Percentiles rank a stretch among this genome's conserved stretches.
These are phyloP conservation scores for Dendrolimus kikuchii DNA, from an alignment of 1,140 invertebrate species.

Conservation along the genomic window DNA sequence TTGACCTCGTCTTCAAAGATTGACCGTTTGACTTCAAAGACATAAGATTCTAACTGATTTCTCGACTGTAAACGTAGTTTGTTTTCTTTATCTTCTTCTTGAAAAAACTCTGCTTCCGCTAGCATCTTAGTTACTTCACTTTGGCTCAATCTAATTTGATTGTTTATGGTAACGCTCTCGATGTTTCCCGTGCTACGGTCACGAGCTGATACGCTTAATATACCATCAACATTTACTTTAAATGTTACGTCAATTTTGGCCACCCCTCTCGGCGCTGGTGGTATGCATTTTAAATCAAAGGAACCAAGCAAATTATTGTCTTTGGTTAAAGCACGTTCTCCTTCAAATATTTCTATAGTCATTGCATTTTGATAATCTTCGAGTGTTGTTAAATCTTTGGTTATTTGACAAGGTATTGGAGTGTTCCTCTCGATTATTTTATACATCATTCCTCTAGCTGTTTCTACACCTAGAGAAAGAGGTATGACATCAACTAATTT, in stretches of 20 bases:
- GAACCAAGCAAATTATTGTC: conserved; percentile 48
- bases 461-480: conserved; percentile 75
- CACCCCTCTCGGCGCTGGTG: conserved; percentile 41
- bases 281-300: conserved; percentile 42
- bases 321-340: conserved; percentile 41
- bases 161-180: conserved; percentile 66
- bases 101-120: conserved; percentile 74
- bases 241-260: conserved; percentile 49
- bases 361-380: conserved; percentile 47
- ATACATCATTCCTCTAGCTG: conserved; percentile 74
- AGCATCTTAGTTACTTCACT: conserved; percentile 74
- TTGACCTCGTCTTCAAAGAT: conserved; percentile 53
- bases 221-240: conserved; percentile 41
- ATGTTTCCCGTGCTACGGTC: conserved; percentile 62
- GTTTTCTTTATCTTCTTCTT: conserved; percentile 70
- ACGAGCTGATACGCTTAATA: conserved; percentile 70
- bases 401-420: conserved; percentile 73
- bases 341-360: conserved; percentile 55
- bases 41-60: conserved; percentile 81
- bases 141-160: conserved; percentile 55
- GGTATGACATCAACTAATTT: conserved; percentile 72
- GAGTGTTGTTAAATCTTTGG: conserved; percentile 47
- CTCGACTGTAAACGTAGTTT: conserved; percentile 74
- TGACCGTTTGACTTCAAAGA: conserved; percentile 79
- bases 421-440: conserved; percentile 79